phyloP scores from a whole-genome alignment of 2,113 vertebrate species.

The Epinephelus cyanopodus region DNA sequence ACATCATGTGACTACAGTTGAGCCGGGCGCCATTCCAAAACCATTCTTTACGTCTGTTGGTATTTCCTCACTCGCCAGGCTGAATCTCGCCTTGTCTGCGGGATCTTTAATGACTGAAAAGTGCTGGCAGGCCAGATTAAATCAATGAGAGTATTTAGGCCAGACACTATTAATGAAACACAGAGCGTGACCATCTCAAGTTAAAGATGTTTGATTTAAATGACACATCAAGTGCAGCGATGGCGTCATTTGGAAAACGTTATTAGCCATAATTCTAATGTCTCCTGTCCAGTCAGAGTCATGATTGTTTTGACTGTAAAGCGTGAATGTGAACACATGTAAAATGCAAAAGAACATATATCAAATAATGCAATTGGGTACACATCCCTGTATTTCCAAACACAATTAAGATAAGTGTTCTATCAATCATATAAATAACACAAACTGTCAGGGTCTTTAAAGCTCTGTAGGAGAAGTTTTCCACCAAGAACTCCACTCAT shows the following conservation, averaged over 20 bases:
- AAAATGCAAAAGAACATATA: background rate
- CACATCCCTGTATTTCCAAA: background rate
- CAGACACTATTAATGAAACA: constrained; percentile 31
- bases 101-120: constrained; percentile 29
- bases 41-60: constrained; percentile 43
- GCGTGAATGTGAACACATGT: background rate
- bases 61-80: constrained; percentile 46
- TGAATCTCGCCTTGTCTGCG: constrained; percentile 21
- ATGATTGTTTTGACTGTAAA: background rate
- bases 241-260: constrained; percentile 47
- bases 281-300: constrained; percentile 19
- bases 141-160: constrained; percentile 11
- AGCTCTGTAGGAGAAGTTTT: constrained; percentile 1
- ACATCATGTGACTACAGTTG: constrained; percentile 58
- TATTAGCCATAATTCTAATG: constrained; percentile 29
- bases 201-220: constrained; percentile 31
- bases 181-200: constrained; percentile 1
- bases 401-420: background rate
- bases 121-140: constrained; percentile 22
- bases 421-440: background rate
- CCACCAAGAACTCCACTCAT: constrained; percentile 1
- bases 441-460: background rate
- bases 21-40: constrained; percentile 57
- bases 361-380: background rate
- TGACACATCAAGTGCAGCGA: constrained; percentile 9